Evolutionary conservation across 2,797 vertebrate species (phyloP).

Genomic region (Rhabdomys pumilio): DNA sequence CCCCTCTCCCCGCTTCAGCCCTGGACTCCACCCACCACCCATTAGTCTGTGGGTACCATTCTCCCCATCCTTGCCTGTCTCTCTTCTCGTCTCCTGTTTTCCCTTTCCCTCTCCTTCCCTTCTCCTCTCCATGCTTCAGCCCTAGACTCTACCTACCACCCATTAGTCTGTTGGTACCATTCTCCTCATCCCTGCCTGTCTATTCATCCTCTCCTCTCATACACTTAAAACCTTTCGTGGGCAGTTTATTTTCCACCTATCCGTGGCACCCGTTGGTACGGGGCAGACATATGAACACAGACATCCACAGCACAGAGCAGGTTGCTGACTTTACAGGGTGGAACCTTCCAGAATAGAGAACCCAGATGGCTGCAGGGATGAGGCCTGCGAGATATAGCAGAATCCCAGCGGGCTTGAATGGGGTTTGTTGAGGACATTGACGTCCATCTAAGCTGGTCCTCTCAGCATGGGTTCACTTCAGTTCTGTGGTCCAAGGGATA

Average conservation of each 20-base stretch:
- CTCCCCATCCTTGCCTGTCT: not conserved
- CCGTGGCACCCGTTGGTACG: not conserved
- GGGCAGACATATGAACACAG: not conserved
- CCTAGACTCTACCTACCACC: no score
- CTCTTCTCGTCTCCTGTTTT: no score
- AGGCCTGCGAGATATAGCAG: not conserved
- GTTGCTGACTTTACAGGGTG: not conserved
- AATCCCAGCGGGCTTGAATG: not conserved
- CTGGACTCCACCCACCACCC: no score
- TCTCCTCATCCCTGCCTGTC: not conserved
- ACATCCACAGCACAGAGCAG: not conserved
- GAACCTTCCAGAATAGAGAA: not conserved
- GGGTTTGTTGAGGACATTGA: not conserved
- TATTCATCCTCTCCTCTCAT: no score
- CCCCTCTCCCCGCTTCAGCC: not conserved
- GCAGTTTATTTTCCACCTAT: not conserved
- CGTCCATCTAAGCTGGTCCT: not conserved
- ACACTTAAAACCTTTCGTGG: not conserved
- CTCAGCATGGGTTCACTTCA: not conserved
- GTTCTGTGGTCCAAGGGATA: not conserved
- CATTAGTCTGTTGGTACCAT: accelerated
- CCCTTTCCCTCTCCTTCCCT: not conserved
- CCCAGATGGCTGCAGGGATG: constrained; percentile 12
- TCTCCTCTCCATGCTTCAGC: not conserved
- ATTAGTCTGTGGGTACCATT: accelerated